Base-by-base conservation (phyloP, 2,113 vertebrate species). In the Amphilophus citrinellus region DNA sequence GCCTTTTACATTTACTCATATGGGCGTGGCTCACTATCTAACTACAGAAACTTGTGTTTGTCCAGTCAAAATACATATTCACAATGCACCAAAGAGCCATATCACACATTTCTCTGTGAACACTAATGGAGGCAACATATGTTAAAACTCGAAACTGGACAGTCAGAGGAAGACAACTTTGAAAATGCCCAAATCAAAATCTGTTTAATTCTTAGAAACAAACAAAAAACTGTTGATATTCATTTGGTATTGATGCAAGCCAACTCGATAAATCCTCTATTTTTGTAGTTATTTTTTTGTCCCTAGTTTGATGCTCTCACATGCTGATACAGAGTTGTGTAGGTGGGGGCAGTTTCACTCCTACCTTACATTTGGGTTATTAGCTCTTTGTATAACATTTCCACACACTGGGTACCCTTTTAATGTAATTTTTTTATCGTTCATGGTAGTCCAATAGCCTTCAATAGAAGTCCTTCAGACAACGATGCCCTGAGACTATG, bases 41-140 rank as follows among this genome's bases (percentile, higher is more conserved):
- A 90, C 93, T 87, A 84, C 56, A 83, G 27, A 71, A 83, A 84
- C n/a, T 14, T 66, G 30, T 82, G 68, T 84, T 78, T 66, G 57
- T 79, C 83, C 62, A 18, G 27, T 62, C 42, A 58, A 24, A 65
- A 44, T 37, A 77, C 35, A 27, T 20, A 37, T 77, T 84, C 10
- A 32, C 66, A 3, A 57, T 53, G 42, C 37, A 42, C 22, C 77
- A 60, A 78, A 83, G 59, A 60, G 20, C 53, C 68, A 50, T 60
- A 50, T 81, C 53, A 50, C 18, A 27, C 17, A 4, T n/a, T 44
- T 68, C 39, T 15, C 14, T 66, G 37, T 59, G 37, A 79, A 50
- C 10, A n/a, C 1, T 6, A 65, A 22, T 6, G 7, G 10, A 78
- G 10, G 56, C 30, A 7, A 47, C 3, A 42, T 5, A 13, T 68